A percentile compares a stretch with the other conserved stretches of the same genome.
phyloP scores from a whole-genome alignment of 2,113 vertebrate species.

The Ellobius talpinus region DNA sequence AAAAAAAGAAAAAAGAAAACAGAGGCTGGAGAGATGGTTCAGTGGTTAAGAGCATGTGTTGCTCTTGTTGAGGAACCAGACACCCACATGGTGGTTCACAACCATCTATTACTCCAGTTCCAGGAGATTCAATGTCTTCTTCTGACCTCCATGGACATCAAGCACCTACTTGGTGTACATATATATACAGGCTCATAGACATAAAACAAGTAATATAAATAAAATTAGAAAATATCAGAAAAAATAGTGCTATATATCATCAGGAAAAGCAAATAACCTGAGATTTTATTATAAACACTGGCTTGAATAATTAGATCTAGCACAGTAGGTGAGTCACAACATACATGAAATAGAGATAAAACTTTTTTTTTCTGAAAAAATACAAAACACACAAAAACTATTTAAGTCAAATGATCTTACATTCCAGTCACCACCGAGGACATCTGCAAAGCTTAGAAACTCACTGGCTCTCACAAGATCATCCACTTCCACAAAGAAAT shows the following conservation, averaged over 20 bases:
- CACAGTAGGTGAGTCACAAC: conserved; percentile 29
- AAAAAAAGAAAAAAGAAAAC: too few species aligned
- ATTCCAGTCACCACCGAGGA: conserved; percentile 93
- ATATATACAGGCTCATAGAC: neutral
- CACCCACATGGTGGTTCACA: neutral
- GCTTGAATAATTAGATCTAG: conserved; percentile 36
- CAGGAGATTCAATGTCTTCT: neutral
- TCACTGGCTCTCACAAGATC: conserved; percentile 94
- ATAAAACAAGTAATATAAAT: neutral
- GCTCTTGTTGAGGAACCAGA: neutral
- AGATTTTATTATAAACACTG: conserved; percentile 27
- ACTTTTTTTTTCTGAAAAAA: conserved; percentile 42
- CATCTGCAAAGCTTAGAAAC: conserved; percentile 95
- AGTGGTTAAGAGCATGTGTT: neutral
- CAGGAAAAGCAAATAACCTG: conserved; percentile 53
- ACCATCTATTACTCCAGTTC: neutral
- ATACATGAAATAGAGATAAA: conserved; percentile 18
- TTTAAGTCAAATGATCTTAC: conserved; percentile 87
- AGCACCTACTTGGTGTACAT: neutral
- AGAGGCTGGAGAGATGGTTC: neutral
- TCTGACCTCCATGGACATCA: neutral
- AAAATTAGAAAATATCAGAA: conserved; percentile 35
- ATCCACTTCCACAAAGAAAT: conserved; percentile 94
- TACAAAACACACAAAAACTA: conserved; percentile 41
- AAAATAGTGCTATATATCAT: conserved; percentile 2